phyloP scores from a whole-genome alignment of 1,140 invertebrate genomes.

The Drosophila tsacasi region DNA sequence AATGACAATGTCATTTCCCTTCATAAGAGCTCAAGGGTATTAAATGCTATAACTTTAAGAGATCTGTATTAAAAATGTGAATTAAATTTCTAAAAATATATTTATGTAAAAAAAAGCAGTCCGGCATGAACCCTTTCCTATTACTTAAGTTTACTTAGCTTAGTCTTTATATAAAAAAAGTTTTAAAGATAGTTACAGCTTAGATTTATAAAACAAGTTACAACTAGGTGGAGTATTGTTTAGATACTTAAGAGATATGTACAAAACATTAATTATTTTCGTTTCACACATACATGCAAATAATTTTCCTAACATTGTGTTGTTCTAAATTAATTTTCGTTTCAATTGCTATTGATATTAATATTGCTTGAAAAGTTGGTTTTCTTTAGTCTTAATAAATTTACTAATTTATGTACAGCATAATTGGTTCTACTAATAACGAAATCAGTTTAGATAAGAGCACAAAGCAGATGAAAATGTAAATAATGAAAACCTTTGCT shows the following conservation, averaged over 20 bases:
- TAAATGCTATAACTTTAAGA: constrained; percentile 3
- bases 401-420: constrained; percentile 13
- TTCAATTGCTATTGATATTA: constrained; percentile 32
- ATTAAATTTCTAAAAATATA: background rate
- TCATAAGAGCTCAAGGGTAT: background rate
- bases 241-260: constrained; percentile 10
- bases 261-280: constrained; percentile 5
- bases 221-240: constrained; percentile 5
- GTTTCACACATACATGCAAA: constrained; percentile 24
- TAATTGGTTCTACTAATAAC: constrained; percentile 27
- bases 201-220: background rate
- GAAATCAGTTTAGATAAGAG: constrained; percentile 11
- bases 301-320: constrained; percentile 42
- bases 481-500: constrained; percentile 57
- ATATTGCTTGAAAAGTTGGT: constrained; percentile 20
- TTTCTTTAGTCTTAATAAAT: constrained; percentile 3
- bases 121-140: constrained; percentile 12
- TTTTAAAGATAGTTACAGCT: background rate
- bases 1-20: too few relatives aligned
- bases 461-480: constrained; percentile 37
- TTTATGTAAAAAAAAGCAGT: background rate
- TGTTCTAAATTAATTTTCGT: constrained; percentile 58
- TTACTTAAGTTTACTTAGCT: background rate
- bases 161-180: background rate
- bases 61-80: constrained; percentile 10